Conservation (phyloP, 2,113 vertebrate species). For the Anser cygnoides region DNA sequence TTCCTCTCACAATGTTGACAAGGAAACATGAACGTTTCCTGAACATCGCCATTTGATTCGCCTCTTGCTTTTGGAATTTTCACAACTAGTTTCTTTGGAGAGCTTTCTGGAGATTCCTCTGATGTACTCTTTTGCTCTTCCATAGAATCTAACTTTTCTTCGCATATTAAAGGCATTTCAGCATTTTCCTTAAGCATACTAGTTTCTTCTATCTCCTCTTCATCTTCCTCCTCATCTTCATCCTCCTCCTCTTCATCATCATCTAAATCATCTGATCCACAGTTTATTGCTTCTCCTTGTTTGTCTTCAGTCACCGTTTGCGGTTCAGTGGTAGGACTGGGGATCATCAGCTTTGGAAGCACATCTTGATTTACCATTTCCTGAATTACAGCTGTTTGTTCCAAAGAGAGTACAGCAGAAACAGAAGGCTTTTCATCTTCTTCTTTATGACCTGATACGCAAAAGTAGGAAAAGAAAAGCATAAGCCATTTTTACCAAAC, state of each 20-base stretch:
- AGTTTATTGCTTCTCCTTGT: slow-evolving; percentile 55
- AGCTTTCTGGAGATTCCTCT: slow-evolving; percentile 74
- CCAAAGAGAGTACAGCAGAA: slow-evolving; percentile 70
- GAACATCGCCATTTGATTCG: slow-evolving; percentile 76
- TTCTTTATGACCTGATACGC: slow-evolving; percentile 78
- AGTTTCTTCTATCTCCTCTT: slow-evolving; percentile 71
- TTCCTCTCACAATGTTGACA: slow-evolving; percentile 88
- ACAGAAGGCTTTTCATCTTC: slow-evolving; percentile 73
- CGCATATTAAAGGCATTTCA: slow-evolving; percentile 68
- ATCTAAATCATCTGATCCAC: slow-evolving; percentile 63
- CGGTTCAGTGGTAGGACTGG: slow-evolving; percentile 56
- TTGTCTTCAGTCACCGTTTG: slow-evolving; percentile 69
- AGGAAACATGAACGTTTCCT: slow-evolving; percentile 80
- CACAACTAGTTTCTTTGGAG: slow-evolving; percentile 54
- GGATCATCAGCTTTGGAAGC: slow-evolving; percentile 59
- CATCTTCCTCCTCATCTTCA: slow-evolving; percentile 69
- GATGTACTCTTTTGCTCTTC: slow-evolving; percentile 74
- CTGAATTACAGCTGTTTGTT: slow-evolving; percentile 77
- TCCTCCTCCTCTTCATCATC: slow-evolving; percentile 75
- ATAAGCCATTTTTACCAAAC: background rate
- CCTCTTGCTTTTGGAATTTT: slow-evolving; percentile 66
- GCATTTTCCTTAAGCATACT: slow-evolving; percentile 51
- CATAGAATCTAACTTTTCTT: slow-evolving; percentile 76
- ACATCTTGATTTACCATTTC: slow-evolving; percentile 71
- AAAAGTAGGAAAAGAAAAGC: background rate